These are phyloP conservation scores for Coregonus clupeaformis DNA, from an alignment of 2,113 vertebrate species.

Conservation along the genomic window DNA sequence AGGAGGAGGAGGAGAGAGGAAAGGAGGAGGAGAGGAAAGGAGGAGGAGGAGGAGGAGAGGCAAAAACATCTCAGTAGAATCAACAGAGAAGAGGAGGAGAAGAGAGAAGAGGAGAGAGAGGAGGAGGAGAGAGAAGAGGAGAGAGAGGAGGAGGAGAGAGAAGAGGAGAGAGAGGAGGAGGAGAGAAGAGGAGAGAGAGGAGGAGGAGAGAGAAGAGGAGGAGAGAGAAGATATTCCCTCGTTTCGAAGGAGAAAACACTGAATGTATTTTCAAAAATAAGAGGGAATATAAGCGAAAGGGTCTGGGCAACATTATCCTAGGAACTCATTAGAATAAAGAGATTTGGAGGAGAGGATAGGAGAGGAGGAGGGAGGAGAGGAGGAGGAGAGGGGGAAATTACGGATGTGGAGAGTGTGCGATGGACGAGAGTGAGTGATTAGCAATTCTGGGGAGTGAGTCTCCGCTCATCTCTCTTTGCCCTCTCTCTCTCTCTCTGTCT, in stretches of 20 bases:
- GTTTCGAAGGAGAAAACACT: background rate
- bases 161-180: background rate
- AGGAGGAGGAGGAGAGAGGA: too few relatives aligned
- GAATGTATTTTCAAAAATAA: background rate
- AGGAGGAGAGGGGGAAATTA: too few relatives aligned
- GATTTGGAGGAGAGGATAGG: background rate
- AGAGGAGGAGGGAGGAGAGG: background rate
- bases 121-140: too few relatives aligned
- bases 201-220: background rate
- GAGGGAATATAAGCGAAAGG: background rate
- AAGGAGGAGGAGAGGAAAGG: background rate
- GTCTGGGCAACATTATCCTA: background rate
- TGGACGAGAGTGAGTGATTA: background rate
- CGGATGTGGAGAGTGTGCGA: background rate
- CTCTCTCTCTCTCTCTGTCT: constrained; percentile 4
- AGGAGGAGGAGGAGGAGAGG: background rate
- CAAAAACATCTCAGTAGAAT: too few relatives aligned
- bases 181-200: background rate
- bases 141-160: too few relatives aligned
- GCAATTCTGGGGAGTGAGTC: background rate
- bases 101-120: background rate
- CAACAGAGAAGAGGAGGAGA: background rate
- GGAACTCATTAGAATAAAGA: background rate
- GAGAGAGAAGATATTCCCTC: background rate
- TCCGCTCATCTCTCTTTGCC: background rate